Percentiles rank a stretch among this genome's conserved stretches.
Conservation (phyloP, 2,113 vertebrate genomes). For the Etheostoma cragini region DNA sequence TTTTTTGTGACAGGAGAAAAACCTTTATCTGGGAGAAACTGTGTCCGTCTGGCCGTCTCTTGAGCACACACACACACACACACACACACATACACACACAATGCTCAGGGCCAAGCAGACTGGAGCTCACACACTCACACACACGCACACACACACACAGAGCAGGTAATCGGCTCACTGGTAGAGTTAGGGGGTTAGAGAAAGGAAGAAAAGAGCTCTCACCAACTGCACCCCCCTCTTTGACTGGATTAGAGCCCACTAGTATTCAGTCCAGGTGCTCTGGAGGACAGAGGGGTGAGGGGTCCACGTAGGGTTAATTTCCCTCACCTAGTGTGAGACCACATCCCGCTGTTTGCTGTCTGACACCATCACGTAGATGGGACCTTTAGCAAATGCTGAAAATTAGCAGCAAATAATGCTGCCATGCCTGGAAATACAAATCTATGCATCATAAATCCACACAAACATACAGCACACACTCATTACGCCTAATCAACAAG, state of each 20-base stretch:
- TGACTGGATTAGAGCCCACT: slow-evolving; percentile 76
- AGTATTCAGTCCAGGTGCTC: slow-evolving; percentile 72
- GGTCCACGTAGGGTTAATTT: slow-evolving; percentile 50
- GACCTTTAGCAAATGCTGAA: slow-evolving; percentile 25
- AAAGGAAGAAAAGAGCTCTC: slow-evolving; percentile 67
- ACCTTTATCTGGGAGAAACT: slow-evolving; percentile 75
- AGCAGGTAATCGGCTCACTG: slow-evolving; percentile 83
- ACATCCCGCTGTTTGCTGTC: slow-evolving; percentile 58
- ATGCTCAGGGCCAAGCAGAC: slow-evolving; percentile 10
- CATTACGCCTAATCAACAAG: slow-evolving; percentile 67
- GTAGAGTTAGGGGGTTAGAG: slow-evolving; percentile 56
- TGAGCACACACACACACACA: slow-evolving; percentile 35
- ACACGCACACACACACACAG: slow-evolving; percentile 64
- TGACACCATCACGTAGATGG: slow-evolving; percentile 28
- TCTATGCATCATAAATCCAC: background rate
- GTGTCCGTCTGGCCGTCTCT: slow-evolving; percentile 62
- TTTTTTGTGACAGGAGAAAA: slow-evolving; percentile 75
- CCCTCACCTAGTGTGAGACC: slow-evolving; percentile 38
- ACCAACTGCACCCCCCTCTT: slow-evolving; percentile 58
- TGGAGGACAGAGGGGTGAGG: slow-evolving; percentile 50
- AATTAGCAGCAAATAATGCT: slow-evolving; percentile 15
- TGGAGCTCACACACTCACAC: slow-evolving; percentile 40
- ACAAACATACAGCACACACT: slow-evolving; percentile 34
- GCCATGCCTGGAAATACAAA: slow-evolving; percentile 1
- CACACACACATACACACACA: slow-evolving; percentile 32